A percentile compares a stretch with the other conserved stretches of the same genome.
Evolutionary conservation across 64 coral and sea anemone genomes (phyloP).

Genomic region (Porites lutea): DNA sequence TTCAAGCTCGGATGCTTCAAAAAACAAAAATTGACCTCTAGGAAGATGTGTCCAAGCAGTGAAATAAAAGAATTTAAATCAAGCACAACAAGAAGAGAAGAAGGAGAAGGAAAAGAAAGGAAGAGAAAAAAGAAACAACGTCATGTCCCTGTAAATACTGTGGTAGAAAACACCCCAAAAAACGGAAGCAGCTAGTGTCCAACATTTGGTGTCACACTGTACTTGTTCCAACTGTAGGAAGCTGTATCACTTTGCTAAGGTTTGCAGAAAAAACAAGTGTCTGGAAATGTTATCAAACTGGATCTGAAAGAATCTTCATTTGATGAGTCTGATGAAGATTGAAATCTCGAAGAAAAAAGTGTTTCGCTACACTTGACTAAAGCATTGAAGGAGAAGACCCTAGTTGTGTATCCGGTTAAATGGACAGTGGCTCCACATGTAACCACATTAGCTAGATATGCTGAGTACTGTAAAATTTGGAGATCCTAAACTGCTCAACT

Average conservation of each 20-base stretch:
- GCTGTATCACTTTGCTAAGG: conserved; percentile 46
- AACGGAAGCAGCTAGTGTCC: conserved; percentile 42
- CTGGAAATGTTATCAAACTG: not conserved
- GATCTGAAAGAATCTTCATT: not conserved
- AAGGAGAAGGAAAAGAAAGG: conserved; percentile 34
- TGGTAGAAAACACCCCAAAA: conserved; percentile 61
- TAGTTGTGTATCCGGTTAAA: conserved; percentile 18
- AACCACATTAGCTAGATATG: no score
- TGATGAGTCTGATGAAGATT: conserved; percentile 12
- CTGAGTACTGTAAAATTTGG: conserved; percentile 50
- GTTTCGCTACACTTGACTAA: no score
- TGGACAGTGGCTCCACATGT: conserved; percentile 62
- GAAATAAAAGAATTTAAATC: conserved; percentile 37
- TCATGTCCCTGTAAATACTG: conserved; percentile 44
- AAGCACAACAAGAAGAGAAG: conserved; percentile 25
- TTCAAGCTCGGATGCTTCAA: conserved; percentile 48
- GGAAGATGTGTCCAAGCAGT: conserved; percentile 41
- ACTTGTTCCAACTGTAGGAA: conserved; percentile 52
- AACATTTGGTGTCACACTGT: conserved; percentile 37
- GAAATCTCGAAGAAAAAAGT: not conserved
- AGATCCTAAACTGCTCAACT: conserved; percentile 44
- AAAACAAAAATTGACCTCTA: conserved; percentile 34
- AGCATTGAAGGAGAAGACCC: not conserved
- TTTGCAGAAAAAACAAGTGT: conserved; percentile 48
- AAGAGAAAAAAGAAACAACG: conserved; percentile 61